Conservation (phyloP, 2,113 vertebrate genomes). For the Crotalus horridus region DNA sequence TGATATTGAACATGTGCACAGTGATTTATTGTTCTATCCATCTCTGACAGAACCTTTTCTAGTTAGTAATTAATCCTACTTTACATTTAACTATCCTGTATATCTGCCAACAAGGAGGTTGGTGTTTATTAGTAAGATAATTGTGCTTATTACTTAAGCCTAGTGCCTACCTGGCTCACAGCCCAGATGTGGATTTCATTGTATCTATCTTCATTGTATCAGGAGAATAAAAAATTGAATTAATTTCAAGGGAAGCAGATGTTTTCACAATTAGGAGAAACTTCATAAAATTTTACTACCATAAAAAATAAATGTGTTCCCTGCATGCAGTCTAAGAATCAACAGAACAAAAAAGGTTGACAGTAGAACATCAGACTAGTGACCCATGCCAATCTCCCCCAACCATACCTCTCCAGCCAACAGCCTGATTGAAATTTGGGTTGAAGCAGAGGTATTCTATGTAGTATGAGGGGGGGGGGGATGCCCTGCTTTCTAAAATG, state of each 20-base stretch:
- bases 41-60: constrained; percentile 49
- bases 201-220: constrained; percentile 43
- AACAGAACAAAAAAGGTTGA: neutral
- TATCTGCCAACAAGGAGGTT: constrained; percentile 61
- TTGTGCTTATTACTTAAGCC: constrained; percentile 56
- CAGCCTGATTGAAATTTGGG: neutral
- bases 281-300: constrained; percentile 15
- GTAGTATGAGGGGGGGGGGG: neutral
- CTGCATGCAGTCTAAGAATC: neutral
- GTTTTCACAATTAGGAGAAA: constrained; percentile 46
- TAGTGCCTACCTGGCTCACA: constrained; percentile 49
- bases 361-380: neutral
- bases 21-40: constrained; percentile 49
- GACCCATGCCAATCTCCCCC: neutral
- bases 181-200: constrained; percentile 53
- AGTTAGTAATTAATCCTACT: constrained; percentile 69
- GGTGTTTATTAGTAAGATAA: constrained; percentile 65
- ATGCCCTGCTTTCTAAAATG: neutral
- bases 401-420: neutral
- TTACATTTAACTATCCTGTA: constrained; percentile 63
- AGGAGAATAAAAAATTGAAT: constrained; percentile 35
- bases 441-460: neutral
- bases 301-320: neutral
- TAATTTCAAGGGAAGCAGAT: constrained; percentile 56
- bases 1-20: constrained; percentile 29